Evolutionary conservation across 1,140 invertebrate species (phyloP), one percentile per base, ranked within the genome.

Genomic region (Epicauta chinensis): DNA sequence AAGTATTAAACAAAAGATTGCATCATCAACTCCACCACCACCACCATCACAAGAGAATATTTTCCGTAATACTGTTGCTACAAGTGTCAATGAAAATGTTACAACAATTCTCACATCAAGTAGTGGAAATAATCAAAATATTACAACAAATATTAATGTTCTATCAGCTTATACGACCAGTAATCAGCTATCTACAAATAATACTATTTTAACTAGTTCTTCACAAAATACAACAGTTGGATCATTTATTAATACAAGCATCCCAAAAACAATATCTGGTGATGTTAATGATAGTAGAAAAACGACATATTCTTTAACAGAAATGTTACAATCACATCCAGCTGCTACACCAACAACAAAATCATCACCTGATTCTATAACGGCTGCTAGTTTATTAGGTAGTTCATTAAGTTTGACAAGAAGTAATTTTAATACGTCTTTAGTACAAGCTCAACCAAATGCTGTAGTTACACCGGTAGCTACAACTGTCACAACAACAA

Each of bases 381-480:
- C 69, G 2, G 65, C 69, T 7, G 69, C 69, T 3, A 70, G 68
- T 53, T 52, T 71, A 6, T 50, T 71, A 13, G 65, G 62, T 2
- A 65, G 65, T 29, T 56, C 68, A 7, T 59, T 70, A 5, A 55
- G 64, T 44, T 45, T 70, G 11, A 59, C 66, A 2, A 49, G 57
- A 46, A 53, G 58, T 36, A 51, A 56, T 16, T 63, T 66, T 43
- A 61, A 55, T 15, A 52, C 68, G 1, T 60, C 64, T 31, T 45
- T 69, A 12, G 64, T 63, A 44, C 64, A 77, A 45, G 68, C 75
- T 23, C 73, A 77, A 55, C 76, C 72, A 29, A 67, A 72, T 41
- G 75, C 77, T 55, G 72, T 73, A 11, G 35, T 40, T 14, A 32
- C 46, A 37, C 34, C 44, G 9, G 34, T 29, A 3, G 31, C 35